Conservation (phyloP, 2,888 invertebrate genomes). For the Colletes collaris region DNA sequence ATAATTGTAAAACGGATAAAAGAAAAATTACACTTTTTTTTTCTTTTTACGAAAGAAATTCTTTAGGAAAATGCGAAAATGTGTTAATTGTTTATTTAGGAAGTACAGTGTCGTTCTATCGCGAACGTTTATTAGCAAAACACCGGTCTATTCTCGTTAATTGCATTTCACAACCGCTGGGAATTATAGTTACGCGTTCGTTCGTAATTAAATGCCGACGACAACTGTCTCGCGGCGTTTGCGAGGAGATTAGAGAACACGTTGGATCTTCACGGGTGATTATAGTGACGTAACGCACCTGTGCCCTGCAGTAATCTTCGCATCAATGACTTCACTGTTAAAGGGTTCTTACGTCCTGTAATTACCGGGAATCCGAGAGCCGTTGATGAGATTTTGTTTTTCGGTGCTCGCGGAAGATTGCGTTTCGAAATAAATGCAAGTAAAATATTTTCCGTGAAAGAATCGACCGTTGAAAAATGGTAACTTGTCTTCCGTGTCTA, state of each 20-base stretch:
- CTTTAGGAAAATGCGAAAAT: too few species aligned
- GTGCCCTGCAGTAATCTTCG: neutral
- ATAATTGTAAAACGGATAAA: too few species aligned
- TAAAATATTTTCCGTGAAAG: too few species aligned
- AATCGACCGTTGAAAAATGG: too few species aligned
- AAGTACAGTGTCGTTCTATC: too few species aligned
- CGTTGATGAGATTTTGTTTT: neutral
- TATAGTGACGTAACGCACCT: neutral
- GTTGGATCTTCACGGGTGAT: neutral
- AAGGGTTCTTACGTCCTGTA: neutral
- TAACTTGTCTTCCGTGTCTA: too few species aligned
- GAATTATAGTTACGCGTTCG: neutral
- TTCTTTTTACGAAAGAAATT: too few species aligned
- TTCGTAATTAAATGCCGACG: neutral
- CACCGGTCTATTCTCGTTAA: neutral
- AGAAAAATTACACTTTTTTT: too few species aligned
- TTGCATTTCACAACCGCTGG: neutral
- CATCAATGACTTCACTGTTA: neutral
- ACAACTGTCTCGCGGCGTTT: neutral
- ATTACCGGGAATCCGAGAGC: neutral
- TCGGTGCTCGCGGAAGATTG: neutral
- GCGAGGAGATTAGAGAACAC: neutral
- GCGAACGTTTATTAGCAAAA: neutral
- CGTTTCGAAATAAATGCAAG: too few species aligned
- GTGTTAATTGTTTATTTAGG: too few species aligned